Evolutionary conservation across 2,113 vertebrate species (phyloP).

Genomic region (Phocoena sinus): DNA sequence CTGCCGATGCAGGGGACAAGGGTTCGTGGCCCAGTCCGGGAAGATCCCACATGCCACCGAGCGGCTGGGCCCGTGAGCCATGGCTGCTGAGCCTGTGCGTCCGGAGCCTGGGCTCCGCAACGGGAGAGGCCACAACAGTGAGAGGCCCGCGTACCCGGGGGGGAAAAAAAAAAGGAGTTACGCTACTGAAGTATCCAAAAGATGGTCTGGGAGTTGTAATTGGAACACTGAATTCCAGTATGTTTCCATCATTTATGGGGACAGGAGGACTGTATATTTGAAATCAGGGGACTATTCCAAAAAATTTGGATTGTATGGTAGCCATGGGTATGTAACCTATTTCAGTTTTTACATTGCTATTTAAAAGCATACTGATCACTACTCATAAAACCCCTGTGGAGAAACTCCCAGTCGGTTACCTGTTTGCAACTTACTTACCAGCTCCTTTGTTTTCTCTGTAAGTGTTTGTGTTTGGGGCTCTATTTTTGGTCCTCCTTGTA

Average conservation of each 20-base stretch:
- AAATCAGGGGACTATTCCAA: neutral
- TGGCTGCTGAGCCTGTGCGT: too few species aligned
- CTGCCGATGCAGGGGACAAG: too few species aligned
- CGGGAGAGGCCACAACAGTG: too few species aligned
- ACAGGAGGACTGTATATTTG: neutral
- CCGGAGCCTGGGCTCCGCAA: too few species aligned
- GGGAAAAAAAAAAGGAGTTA: neutral
- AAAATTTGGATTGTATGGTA: neutral
- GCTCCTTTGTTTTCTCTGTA: neutral
- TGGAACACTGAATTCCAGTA: neutral
- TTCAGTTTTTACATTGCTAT: conserved; percentile 3
- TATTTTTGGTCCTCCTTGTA: neutral
- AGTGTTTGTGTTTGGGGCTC: neutral
- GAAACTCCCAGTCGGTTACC: neutral
- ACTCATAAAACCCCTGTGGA: neutral
- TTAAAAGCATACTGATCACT: neutral
- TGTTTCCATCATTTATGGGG: neutral
- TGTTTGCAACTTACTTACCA: neutral
- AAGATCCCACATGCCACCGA: too few species aligned
- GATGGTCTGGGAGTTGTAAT: neutral
- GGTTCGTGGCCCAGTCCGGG: too few species aligned
- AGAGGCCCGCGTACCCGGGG: too few species aligned
- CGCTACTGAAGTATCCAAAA: neutral
- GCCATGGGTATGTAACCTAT: neutral
- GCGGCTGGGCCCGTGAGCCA: too few species aligned